A percentile compares a stretch with the other conserved stretches of the same genome.
phyloP scores from a whole-genome alignment of 1,140 invertebrate species.

The Mamestra configurata region DNA sequence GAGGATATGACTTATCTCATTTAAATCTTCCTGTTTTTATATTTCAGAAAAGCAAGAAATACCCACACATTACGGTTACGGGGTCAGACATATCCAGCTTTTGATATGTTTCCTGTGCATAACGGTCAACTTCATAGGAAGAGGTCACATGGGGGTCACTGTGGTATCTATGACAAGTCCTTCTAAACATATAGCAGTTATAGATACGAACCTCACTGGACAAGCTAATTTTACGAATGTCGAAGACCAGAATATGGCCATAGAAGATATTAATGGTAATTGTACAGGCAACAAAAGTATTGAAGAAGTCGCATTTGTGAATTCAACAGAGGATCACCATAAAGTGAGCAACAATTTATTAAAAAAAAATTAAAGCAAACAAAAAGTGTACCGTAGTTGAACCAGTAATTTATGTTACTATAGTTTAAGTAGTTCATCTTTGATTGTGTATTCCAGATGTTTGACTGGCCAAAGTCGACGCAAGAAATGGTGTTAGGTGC shows the following conservation, averaged over 20 bases:
- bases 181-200: background rate
- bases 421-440: no score
- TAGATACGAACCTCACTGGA: background rate
- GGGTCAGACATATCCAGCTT: constrained; percentile 89
- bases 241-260: background rate
- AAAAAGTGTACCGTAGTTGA: no score
- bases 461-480: constrained; percentile 89
- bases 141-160: constrained; percentile 90
- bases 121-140: constrained; percentile 88
- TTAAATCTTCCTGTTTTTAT: background rate
- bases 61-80: constrained; percentile 67
- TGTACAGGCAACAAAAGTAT: background rate
- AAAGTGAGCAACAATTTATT: no score
- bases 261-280: background rate
- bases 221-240: constrained; percentile 12
- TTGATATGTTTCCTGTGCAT: constrained; percentile 89
- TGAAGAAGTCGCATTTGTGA: no score
- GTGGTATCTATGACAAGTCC: constrained; percentile 90
- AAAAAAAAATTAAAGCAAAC: no score
- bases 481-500: constrained; percentile 90
- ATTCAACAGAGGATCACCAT: background rate
- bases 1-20: background rate
- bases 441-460: constrained; percentile 83
- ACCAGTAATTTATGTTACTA: no score
- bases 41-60: constrained; percentile 53